phyloP scores from a whole-genome alignment of 2,888 invertebrate genomes.

The Eurytoma adleriae region DNA sequence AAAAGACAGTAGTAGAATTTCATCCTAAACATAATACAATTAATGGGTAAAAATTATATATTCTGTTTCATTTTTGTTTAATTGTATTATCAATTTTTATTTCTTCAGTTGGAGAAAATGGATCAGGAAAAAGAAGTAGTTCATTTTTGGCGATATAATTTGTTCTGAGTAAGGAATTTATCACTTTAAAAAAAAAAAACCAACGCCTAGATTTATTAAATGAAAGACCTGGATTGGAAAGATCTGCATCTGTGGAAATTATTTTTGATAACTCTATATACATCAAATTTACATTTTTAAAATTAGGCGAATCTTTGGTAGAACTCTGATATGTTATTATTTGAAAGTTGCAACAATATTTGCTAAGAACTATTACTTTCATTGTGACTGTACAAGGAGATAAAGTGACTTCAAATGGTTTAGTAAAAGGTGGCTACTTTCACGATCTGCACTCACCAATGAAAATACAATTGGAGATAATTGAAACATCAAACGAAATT shows the following conservation, averaged over 20 bases:
- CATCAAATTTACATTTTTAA: too few species aligned
- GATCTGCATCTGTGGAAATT: conserved; percentile 98
- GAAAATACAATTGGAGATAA: too few species aligned
- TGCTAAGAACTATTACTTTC: too few species aligned
- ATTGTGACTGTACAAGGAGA: too few species aligned
- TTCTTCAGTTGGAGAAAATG: conserved; percentile 95
- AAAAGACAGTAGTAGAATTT: conserved; percentile 99
- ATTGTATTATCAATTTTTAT: conserved; percentile 6
- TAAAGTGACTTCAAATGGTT: too few species aligned
- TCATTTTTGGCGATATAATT: conserved; percentile 99
- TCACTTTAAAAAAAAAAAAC: conserved; percentile 95
- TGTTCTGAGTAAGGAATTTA: conserved; percentile 99
- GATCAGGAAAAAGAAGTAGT: conserved; percentile 99
- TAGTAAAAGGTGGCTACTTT: too few species aligned
- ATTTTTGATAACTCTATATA: conserved; percentile 93
- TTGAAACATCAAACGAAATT: too few species aligned
- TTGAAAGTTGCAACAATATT: too few species aligned
- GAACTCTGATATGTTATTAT: too few species aligned
- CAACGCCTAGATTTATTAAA: conserved; percentile 96
- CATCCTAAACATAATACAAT: conserved; percentile 98
- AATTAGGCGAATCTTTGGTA: too few species aligned
- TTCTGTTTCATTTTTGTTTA: conserved; percentile 14
- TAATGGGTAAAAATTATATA: conserved; percentile 75
- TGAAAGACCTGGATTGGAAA: conserved; percentile 98
- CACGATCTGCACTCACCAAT: too few species aligned